Conservation (phyloP, 2,113 vertebrate species). For the Burhinus bistriatus region DNA sequence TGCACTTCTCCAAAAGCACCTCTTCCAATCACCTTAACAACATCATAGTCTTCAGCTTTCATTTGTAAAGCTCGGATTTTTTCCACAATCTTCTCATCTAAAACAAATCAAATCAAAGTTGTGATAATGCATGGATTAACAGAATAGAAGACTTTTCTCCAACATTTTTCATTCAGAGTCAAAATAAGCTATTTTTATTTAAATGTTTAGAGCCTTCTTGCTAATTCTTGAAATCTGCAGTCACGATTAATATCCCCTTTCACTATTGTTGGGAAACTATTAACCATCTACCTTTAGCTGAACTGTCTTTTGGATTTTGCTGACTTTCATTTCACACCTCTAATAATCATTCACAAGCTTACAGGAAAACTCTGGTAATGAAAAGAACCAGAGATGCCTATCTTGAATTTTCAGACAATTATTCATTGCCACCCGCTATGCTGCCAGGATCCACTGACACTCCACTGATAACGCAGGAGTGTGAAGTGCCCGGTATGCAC, state of each 20-base stretch:
- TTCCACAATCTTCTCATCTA: constrained; percentile 92
- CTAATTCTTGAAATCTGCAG: not conserved
- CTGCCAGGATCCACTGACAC: not conserved
- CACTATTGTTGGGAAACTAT: not conserved
- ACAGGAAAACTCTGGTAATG: not conserved
- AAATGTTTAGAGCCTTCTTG: not conserved
- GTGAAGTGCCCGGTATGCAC: not conserved
- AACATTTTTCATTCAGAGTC: not conserved
- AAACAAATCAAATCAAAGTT: constrained; percentile 25
- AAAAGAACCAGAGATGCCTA: not conserved
- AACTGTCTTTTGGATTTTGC: not conserved
- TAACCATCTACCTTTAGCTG: not conserved
- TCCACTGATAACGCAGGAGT: not conserved
- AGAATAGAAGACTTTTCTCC: not conserved
- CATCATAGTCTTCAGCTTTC: constrained; percentile 98
- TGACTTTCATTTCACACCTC: not conserved
- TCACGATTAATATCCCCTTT: not conserved
- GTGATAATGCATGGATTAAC: not conserved
- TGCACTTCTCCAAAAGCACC: constrained; percentile 98
- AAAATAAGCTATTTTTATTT: not conserved
- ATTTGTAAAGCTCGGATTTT: constrained; percentile 90
- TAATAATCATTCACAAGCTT: not conserved
- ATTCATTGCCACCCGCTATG: not conserved
- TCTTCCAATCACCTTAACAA: constrained; percentile 97
- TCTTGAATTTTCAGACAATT: not conserved